A percentile compares a stretch with the other conserved stretches of the same genome.
Evolutionary conservation across 2,888 invertebrate species (phyloP).

Genomic region (Epiblema foenella): DNA sequence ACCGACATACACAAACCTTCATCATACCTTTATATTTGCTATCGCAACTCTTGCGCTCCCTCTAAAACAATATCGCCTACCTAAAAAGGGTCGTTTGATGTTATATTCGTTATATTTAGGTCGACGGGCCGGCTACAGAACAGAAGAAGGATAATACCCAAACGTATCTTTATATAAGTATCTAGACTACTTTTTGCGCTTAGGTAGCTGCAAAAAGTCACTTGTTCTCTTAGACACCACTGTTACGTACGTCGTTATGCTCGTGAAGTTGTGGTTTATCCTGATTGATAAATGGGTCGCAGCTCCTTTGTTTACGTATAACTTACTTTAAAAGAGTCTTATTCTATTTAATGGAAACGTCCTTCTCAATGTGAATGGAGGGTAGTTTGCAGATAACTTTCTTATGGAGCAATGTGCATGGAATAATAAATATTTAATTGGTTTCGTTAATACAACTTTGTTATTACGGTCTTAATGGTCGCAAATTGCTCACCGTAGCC

Average conservation of each 20-base stretch:
- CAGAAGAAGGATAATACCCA: not conserved
- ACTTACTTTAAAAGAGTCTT: slow-evolving; percentile 25
- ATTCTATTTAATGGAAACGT: slow-evolving; percentile 18
- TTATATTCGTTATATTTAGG: slow-evolving; percentile 16
- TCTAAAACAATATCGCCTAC: slow-evolving; percentile 1
- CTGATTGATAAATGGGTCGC: slow-evolving; percentile 32
- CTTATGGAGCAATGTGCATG: not conserved
- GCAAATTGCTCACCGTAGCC: no score
- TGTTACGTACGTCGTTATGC: not conserved
- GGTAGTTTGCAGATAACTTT: not conserved
- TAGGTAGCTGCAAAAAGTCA: not conserved
- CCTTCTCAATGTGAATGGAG: slow-evolving; percentile 18
- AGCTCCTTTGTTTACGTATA: slow-evolving; percentile 20
- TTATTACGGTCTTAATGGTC: not conserved
- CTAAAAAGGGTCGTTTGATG: not conserved
- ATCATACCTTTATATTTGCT: no score
- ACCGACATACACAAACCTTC: not conserved
- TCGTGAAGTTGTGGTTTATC: slow-evolving; percentile 5
- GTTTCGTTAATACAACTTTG: not conserved
- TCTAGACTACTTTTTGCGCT: not conserved
- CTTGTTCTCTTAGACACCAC: not conserved
- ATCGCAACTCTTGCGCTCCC: not conserved
- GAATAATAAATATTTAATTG: not conserved
- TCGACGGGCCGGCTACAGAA: slow-evolving; percentile 15
- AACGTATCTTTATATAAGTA: slow-evolving; percentile 10